These are phyloP conservation scores for Cygnus atratus DNA, from an alignment of 2,113 vertebrate genomes.

Conservation along the genomic window DNA sequence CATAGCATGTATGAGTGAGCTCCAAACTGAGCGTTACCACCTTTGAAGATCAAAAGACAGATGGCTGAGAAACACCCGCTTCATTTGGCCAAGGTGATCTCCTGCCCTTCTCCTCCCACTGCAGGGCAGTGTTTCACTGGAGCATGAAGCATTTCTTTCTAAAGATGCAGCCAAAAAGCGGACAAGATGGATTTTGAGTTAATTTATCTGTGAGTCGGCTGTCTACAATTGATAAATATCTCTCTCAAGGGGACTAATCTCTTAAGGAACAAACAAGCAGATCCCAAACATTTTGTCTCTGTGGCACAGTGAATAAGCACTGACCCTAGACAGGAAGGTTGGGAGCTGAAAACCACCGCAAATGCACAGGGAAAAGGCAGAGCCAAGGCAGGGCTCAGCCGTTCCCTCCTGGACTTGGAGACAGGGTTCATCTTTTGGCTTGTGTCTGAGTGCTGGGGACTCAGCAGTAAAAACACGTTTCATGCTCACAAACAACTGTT, in stretches of 20 bases:
- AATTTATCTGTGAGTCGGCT: conserved; percentile 1
- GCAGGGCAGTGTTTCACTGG: conserved; percentile 18
- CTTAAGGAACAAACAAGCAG: not conserved
- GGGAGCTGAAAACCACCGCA: not conserved
- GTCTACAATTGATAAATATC: not conserved
- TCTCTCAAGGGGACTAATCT: not conserved
- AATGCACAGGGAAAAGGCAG: not conserved
- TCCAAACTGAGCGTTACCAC: conserved; percentile 73
- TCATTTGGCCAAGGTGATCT: conserved; percentile 37
- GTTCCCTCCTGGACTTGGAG: not conserved
- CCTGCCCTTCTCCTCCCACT: conserved; percentile 21
- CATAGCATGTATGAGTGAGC: conserved; percentile 66
- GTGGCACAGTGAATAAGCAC: not conserved
- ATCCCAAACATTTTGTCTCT: not conserved
- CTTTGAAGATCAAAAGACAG: conserved; percentile 78
- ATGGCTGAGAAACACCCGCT: conserved; percentile 20
- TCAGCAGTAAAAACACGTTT: not conserved
- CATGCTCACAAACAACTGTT: not conserved
- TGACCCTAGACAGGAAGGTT: not conserved
- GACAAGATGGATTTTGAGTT: conserved; percentile 4
- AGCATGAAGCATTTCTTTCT: conserved; percentile 31
- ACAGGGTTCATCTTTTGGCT: not conserved
- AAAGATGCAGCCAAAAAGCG: conserved; percentile 34
- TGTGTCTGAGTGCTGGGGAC: not conserved
- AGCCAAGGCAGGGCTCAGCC: not conserved